A percentile compares a stretch with the other conserved stretches of the same genome.
Evolutionary conservation across 1,140 invertebrate species (phyloP).

Genomic region (Bombus waltoni): DNA sequence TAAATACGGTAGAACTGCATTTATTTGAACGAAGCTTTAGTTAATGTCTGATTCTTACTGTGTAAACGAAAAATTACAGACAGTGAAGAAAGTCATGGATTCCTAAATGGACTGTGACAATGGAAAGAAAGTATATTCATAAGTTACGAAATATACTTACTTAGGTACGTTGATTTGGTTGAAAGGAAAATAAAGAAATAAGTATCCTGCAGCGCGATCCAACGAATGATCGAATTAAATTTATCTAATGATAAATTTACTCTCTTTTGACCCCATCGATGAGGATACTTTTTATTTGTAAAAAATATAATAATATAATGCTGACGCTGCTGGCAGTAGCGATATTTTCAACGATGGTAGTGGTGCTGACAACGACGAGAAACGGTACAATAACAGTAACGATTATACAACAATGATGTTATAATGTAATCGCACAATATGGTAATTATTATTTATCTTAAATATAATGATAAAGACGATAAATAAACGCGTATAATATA

Average conservation of each 20-base stretch:
- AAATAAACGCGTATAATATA: neutral
- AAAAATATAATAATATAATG: conserved; percentile 81
- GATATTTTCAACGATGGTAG: conserved; percentile 47
- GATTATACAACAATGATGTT: conserved; percentile 17
- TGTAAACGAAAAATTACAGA: too few relatives aligned
- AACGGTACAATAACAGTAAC: conserved; percentile 14
- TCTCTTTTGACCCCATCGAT: conserved; percentile 38
- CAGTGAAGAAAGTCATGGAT: too few relatives aligned
- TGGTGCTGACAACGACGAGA: conserved; percentile 19
- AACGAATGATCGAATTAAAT: neutral
- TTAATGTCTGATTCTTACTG: too few relatives aligned
- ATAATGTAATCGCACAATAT: conserved; percentile 14
- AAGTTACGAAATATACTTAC: neutral
- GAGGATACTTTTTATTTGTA: conserved; percentile 78
- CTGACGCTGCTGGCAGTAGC: conserved; percentile 35
- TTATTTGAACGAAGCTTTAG: too few relatives aligned
- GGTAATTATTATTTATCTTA: conserved; percentile 41
- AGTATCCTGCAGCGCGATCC: neutral
- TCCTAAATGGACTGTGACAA: neutral
- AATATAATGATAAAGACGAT: conserved; percentile 12
- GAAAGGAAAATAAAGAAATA: neutral
- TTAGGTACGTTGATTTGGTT: neutral
- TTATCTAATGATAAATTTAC: neutral
- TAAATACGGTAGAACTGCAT: too few relatives aligned
- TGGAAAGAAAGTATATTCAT: neutral